These are phyloP conservation scores for Sebastes alutus DNA, from an alignment of 2,797 vertebrate species.

Conservation along the genomic window DNA sequence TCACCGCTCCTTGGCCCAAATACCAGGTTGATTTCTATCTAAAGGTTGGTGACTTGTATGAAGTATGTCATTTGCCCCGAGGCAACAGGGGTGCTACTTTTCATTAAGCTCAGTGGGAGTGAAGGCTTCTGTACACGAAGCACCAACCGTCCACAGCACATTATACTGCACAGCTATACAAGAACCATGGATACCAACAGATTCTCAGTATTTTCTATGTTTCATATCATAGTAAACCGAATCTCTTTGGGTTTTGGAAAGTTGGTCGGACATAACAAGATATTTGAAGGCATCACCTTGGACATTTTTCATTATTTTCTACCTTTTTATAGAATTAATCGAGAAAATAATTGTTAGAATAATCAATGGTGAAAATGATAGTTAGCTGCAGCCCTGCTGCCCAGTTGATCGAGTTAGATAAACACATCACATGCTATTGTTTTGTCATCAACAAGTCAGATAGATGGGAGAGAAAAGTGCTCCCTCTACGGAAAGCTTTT, in stretches of 20 bases:
- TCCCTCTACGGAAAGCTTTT: no score
- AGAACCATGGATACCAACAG: not conserved
- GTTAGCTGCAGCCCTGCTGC: not conserved
- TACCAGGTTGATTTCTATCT: constrained; percentile 67
- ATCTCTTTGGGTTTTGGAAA: not conserved
- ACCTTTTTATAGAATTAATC: no score
- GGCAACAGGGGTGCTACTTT: constrained; percentile 53
- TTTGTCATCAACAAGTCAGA: no score
- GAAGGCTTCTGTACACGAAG: not conserved
- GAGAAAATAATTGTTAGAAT: no score
- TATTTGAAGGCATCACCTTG: no score
- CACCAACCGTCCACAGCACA: not conserved
- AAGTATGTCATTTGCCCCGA: constrained; percentile 49
- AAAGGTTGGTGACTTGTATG: constrained; percentile 67
- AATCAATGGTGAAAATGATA: not conserved
- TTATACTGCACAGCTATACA: not conserved
- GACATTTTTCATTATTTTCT: not conserved
- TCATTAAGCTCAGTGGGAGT: constrained; percentile 47
- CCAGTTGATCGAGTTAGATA: not conserved
- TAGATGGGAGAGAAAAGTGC: no score
- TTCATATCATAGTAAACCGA: not conserved
- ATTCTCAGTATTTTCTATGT: not conserved
- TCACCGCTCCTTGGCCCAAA: constrained; percentile 63
- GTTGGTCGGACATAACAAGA: not conserved
- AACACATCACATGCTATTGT: no score